Conservation (phyloP, 2,888 invertebrate genomes). For the Choristoneura rosaceana region DNA sequence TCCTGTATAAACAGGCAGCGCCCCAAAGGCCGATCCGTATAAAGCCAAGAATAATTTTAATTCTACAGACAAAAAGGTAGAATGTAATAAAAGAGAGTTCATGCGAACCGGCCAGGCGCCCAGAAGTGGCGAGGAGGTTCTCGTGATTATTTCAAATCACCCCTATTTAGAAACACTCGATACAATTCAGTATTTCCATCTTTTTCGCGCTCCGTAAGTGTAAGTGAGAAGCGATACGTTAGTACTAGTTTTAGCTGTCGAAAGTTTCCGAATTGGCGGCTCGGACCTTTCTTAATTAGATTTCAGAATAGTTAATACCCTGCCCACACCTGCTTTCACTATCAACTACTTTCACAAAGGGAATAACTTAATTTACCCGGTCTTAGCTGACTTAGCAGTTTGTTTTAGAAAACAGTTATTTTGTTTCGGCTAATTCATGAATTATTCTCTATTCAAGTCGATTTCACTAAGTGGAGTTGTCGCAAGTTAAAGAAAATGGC, state of each 20-base stretch:
- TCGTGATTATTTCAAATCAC: constrained; percentile 8
- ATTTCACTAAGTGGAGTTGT: background rate
- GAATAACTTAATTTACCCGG: constrained; percentile 11
- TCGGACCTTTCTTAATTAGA: constrained; percentile 16
- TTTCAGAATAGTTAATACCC: constrained; percentile 15
- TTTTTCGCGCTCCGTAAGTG: background rate
- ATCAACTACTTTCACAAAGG: constrained; percentile 17
- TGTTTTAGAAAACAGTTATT: background rate
- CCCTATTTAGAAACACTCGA: constrained; percentile 6
- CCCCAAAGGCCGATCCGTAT: constrained; percentile 19
- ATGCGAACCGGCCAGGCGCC: constrained; percentile 7
- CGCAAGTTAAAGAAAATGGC: background rate
- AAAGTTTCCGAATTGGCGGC: constrained; percentile 17
- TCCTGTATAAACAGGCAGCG: constrained; percentile 28
- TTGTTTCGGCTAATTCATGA: background rate
- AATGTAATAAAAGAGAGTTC: constrained; percentile 31
- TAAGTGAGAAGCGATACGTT: background rate
- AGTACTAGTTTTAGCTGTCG: constrained; percentile 5
- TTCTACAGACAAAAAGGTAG: constrained; percentile 27
- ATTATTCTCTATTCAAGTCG: background rate
- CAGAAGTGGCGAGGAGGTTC: constrained; percentile 14
- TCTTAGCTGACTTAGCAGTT: background rate
- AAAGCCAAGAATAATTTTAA: constrained; percentile 36
- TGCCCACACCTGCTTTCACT: constrained; percentile 1
- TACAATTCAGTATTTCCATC: background rate